Evolutionary conservation across 2,888 invertebrate species (phyloP), one percentile per base, ranked within the genome.

Genomic region (Leucophenga maculata): DNA sequence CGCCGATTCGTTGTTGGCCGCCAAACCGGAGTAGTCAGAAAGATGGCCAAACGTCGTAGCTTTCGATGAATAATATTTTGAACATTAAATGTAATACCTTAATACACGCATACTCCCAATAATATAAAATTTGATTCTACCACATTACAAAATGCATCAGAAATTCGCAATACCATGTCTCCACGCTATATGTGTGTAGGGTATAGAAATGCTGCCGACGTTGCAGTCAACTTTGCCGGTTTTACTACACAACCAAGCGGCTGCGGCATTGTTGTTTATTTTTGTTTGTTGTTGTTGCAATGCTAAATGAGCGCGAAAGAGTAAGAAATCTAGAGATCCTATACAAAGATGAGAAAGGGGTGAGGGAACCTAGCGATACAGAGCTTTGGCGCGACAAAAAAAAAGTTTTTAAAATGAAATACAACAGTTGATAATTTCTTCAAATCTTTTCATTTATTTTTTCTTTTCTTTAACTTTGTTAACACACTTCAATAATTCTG

Each of bases 401-500:
- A 14, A 39, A 57, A 57, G n/a, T n/a, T 1, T 64, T 64, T 62
- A 67, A 72, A 77, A 73, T 82, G 74, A 80, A 78, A 80, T 80
- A 80, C 75, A 77, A 75, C 75, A 77, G 80, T 79, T 80, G 80
- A 81, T 82, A 81, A 82, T 69, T 67, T 13, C 46, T 46, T 46
- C n/a, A 46, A 46, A 3, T 3, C 6, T 46, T 46, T 46, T 4
- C 2, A 6, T 13, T 14, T 26, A 3, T 39, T 39, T 1, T 39
- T 39, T 39, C 8, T 32, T 32, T 6, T 32, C 32, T 32, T 32
- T 32, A 39, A 4, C 4, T 26, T 26, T 26, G 26, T 26, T 26
- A 26, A 26, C 26, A 26, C 26, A 26, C 26, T 26, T 26, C 26
- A 26, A 26, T 26, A 26, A 26, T 26, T 2, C 4, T 26, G 26